These are phyloP conservation scores for Drosophila cognata DNA, from an alignment of 2,888 invertebrate species.

Conservation along the genomic window DNA sequence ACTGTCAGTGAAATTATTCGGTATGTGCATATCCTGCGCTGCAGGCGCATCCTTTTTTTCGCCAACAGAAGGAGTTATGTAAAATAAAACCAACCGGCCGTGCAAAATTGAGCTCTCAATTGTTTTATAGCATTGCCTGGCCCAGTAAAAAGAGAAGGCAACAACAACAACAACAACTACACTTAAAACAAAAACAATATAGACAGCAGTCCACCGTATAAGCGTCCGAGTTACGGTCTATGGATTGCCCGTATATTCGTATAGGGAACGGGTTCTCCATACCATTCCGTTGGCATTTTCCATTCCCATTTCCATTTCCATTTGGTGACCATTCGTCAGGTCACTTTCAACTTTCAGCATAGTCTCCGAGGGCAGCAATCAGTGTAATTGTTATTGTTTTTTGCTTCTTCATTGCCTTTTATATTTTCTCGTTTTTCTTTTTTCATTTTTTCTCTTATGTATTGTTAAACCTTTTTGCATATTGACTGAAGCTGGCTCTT, in stretches of 20 bases:
- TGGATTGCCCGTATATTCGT: background rate
- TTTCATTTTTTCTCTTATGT: conserved; percentile 10
- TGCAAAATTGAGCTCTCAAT: conserved; percentile 75
- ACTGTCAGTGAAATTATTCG: conserved; percentile 60
- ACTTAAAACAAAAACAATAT: conserved; percentile 9
- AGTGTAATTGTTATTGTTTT: conserved; percentile 76
- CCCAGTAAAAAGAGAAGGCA: conserved; percentile 35
- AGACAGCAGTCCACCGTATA: conserved; percentile 30
- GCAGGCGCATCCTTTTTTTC: conserved; percentile 46
- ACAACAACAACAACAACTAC: conserved; percentile 1
- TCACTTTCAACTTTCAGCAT: conserved; percentile 59
- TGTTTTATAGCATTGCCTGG: conserved; percentile 67
- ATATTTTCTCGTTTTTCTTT: conserved; percentile 23
- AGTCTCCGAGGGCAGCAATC: conserved; percentile 71
- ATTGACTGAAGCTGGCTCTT: conserved; percentile 57
- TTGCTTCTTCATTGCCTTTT: conserved; percentile 40
- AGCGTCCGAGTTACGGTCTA: conserved; percentile 42
- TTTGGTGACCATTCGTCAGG: conserved; percentile 64
- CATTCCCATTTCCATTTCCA: conserved; percentile 48
- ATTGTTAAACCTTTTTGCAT: conserved; percentile 49
- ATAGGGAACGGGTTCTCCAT: background rate
- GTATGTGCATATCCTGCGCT: conserved; percentile 62
- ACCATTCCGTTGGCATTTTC: conserved; percentile 34
- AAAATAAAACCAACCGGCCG: conserved; percentile 67
- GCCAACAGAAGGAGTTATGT: conserved; percentile 54